Evolutionary conservation across 2,888 invertebrate species (phyloP).

Genomic region (Ophion slaviceki): DNA sequence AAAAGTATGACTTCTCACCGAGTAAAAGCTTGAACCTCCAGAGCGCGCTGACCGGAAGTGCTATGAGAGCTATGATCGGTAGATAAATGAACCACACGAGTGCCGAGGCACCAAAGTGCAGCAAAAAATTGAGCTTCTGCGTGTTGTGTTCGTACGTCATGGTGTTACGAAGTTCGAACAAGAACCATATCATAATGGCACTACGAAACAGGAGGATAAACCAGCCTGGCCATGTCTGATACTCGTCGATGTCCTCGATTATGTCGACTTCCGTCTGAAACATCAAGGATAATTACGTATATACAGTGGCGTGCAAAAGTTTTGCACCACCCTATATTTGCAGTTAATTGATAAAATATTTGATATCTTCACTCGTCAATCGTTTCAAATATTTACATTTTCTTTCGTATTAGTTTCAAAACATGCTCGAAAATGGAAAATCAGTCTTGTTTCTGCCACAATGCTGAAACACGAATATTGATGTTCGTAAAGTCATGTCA

Average conservation of each 20-base stretch:
- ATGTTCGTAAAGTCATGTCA: too few species aligned
- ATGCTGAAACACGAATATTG: too few species aligned
- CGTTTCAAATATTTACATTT: too few species aligned
- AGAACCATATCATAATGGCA: slow-evolving; percentile 95
- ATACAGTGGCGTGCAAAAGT: too few species aligned
- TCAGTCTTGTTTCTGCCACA: too few species aligned
- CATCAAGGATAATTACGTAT: background rate
- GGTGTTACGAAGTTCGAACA: slow-evolving; percentile 90
- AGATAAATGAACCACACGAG: slow-evolving; percentile 99
- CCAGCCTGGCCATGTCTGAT: slow-evolving; percentile 99
- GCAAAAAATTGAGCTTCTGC: slow-evolving; percentile 94
- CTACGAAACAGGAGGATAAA: slow-evolving; percentile 94
- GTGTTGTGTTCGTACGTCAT: slow-evolving; percentile 92
- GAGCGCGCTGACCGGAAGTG: slow-evolving; percentile 95
- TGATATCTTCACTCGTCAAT: too few species aligned
- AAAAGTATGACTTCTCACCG: slow-evolving; percentile 85
- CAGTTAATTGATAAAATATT: too few species aligned
- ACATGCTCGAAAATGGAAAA: too few species aligned
- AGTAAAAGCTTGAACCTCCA: slow-evolving; percentile 98
- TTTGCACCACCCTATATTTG: too few species aligned
- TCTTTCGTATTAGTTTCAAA: too few species aligned
- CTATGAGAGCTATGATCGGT: slow-evolving; percentile 96
- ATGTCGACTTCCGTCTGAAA: slow-evolving; percentile 96
- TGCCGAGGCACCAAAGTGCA: slow-evolving; percentile 98
- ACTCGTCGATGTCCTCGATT: slow-evolving; percentile 98